Evolutionary conservation across 2,113 vertebrate genomes (phyloP).

Genomic region (Notechis scutatus): DNA sequence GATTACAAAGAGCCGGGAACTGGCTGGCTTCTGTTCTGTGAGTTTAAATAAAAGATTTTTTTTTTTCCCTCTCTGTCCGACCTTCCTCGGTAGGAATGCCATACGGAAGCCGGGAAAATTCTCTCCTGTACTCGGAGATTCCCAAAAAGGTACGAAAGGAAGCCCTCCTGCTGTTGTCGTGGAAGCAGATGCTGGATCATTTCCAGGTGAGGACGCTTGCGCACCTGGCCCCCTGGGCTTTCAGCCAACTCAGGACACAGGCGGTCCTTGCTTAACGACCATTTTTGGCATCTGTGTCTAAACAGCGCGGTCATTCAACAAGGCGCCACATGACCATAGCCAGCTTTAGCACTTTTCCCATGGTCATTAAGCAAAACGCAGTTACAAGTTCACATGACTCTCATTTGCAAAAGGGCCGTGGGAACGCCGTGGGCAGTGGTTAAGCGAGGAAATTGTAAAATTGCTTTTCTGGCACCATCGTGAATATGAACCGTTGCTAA

Average conservation of each 20-base stretch:
- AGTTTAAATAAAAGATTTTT: background rate
- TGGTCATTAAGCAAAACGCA: background rate
- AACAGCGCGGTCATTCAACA: background rate
- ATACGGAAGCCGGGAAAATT: slow-evolving; percentile 95
- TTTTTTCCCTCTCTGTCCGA: background rate
- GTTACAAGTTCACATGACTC: too few species aligned
- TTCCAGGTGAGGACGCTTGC: slow-evolving; percentile 81
- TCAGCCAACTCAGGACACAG: accelerated
- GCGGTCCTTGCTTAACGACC: background rate
- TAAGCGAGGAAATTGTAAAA: too few species aligned
- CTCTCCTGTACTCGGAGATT: slow-evolving; percentile 96
- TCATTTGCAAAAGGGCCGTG: too few species aligned
- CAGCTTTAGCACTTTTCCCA: background rate
- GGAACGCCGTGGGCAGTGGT: too few species aligned
- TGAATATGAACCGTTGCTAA: background rate
- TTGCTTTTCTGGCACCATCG: too few species aligned
- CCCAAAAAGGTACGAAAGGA: slow-evolving; percentile 95
- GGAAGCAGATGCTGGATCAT: slow-evolving; percentile 99
- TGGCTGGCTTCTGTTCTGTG: background rate
- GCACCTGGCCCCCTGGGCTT: too few species aligned
- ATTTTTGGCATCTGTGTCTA: background rate
- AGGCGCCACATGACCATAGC: background rate
- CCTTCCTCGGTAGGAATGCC: slow-evolving; percentile 82
- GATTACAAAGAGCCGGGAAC: background rate
- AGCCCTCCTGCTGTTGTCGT: slow-evolving; percentile 88